Conservation (phyloP, 1,140 invertebrate genomes). For the Apis laboriosa region DNA sequence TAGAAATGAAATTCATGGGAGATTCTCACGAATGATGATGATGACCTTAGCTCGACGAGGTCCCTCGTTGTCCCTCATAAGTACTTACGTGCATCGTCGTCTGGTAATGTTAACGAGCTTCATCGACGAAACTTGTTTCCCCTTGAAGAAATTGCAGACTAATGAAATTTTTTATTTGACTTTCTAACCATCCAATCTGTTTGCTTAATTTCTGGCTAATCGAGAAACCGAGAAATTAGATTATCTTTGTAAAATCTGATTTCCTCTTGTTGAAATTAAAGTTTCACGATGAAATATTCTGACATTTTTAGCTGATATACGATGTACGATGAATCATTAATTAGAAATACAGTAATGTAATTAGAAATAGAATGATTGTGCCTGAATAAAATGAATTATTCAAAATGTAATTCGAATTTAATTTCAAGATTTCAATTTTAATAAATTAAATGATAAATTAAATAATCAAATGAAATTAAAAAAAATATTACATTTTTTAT, state of each 20-base stretch:
- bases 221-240: conserved; percentile 23
- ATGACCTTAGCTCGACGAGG: neutral
- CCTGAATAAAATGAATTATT: neutral
- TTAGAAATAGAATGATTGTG: neutral
- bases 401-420: neutral
- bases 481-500: too few species aligned
- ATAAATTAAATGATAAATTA: neutral
- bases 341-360: too few species aligned
- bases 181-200: neutral
- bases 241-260: conserved; percentile 14
- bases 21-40: neutral
- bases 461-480: neutral
- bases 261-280: conserved; percentile 4
- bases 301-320: neutral
- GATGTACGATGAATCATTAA: neutral
- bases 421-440: too few species aligned
- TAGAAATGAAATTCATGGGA: conserved; percentile 11
- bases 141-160: conserved; percentile 18
- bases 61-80: neutral
- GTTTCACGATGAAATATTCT: neutral
- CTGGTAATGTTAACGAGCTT: conserved; percentile 21
- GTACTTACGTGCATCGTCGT: neutral
- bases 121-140: conserved; percentile 14
- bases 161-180: conserved; percentile 24
- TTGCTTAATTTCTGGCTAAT: conserved; percentile 29